Conservation (phyloP, 2,797 vertebrate species). For the Sebastes matsubarae region DNA sequence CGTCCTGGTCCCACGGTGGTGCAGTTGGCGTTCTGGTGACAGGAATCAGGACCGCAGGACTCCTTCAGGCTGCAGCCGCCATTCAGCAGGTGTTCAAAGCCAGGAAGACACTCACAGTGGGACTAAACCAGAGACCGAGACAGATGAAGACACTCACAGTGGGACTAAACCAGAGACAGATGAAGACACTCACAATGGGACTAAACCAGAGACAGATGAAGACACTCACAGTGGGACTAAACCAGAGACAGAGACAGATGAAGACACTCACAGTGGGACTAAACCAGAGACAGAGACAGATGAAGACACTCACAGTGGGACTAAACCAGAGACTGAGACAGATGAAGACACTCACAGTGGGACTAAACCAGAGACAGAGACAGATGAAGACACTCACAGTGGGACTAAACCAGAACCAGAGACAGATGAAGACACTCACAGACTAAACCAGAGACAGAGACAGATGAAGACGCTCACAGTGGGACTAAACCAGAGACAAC, state of each 20-base stretch:
- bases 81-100: constrained; percentile 77
- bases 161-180: too few relatives aligned
- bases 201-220: constrained; percentile 64
- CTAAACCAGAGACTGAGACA: too few relatives aligned
- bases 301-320: too few relatives aligned
- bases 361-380: too few relatives aligned
- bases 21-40: constrained; percentile 88
- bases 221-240: not conserved
- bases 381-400: not conserved
- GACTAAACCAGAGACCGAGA: constrained; percentile 65
- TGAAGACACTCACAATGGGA: constrained; percentile 82
- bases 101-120: constrained; percentile 84
- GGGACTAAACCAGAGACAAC: too few relatives aligned
- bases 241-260: too few relatives aligned
- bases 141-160: not conserved
- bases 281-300: too few relatives aligned
- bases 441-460: constrained; percentile 60
- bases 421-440: too few relatives aligned
- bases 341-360: too few relatives aligned
- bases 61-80: constrained; percentile 85
- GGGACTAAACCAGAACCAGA: too few relatives aligned
- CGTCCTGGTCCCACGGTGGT: constrained; percentile 78
- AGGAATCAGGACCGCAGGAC: constrained; percentile 84
- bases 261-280: too few relatives aligned
- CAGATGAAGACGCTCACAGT: constrained; percentile 41